Base-by-base conservation (phyloP, 2,113 vertebrate genomes). In the Serilophus lunatus region DNA sequence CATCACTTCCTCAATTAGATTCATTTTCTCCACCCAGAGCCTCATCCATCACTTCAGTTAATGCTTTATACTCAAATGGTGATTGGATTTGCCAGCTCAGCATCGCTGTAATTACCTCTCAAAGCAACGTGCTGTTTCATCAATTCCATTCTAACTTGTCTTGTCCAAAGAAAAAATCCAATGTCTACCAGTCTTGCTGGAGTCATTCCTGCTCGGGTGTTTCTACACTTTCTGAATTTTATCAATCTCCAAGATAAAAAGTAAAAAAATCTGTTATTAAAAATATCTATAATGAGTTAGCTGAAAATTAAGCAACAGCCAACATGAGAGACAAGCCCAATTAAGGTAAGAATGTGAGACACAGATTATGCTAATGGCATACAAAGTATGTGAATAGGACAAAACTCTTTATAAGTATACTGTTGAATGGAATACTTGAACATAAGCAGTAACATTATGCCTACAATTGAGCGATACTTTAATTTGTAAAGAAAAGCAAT, bases 1-100 rank as follows among this genome's bases (percentile, higher is more conserved):
- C 93, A 92, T 95, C 91, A 74, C 81, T 96, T 96, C 65, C 94
- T 89, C 92, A 95, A 94, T 96, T 92, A 97, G 76, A 93, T 68
- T 78, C 35, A 94, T 94, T 78, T 83, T 92, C 93, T 92, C 79
- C 56, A 74, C 64, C 59, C 68, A 90, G 44, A 80, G 76, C 49
- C 63, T 94, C 82, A 87, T 68, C 90, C 72, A 96, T 97, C 87
- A 95, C 59, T 91, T 82, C 76, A 90, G 69, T 79, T 95, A 96
- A 92, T 76, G 76, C 86, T 93, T 94, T 89, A 88, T 47, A 90
- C 51, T 69, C 70, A 81, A 89, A 90, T 40, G n/a, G 59, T 89
- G 78, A 84, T 75, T 71, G 71, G 63, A 93, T 94, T 86, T 94
- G 91, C 91, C 45, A 66, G 56, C 85, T 88, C 89, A 97, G 92